phyloP scores from a whole-genome alignment of 1,140 invertebrate genomes.

The Macrocentrus cingulum region DNA sequence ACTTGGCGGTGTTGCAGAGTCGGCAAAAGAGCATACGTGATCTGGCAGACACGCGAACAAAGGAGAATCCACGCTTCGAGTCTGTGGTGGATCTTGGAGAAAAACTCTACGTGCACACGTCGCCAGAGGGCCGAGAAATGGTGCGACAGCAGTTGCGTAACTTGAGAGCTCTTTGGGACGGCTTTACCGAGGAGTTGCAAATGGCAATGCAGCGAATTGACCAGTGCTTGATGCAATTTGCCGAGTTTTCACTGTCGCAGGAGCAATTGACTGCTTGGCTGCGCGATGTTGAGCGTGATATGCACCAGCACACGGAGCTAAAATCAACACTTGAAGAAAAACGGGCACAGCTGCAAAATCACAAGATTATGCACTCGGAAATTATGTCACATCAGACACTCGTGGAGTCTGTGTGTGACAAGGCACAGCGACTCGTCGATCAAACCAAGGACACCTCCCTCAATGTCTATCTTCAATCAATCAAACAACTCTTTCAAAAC shows the following conservation, averaged over 20 bases:
- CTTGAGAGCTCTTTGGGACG: conserved; percentile 83
- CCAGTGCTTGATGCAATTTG: conserved; percentile 84
- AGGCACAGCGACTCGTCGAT: conserved; percentile 85
- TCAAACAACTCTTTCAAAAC: conserved; percentile 85
- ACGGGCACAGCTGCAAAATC: conserved; percentile 89
- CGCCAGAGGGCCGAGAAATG: conserved; percentile 89
- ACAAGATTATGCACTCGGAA: conserved; percentile 93
- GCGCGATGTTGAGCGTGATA: conserved; percentile 85
- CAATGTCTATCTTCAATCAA: conserved; percentile 84
- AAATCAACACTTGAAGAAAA: conserved; percentile 93
- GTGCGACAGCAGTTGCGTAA: conserved; percentile 86
- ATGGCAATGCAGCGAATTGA: conserved; percentile 79
- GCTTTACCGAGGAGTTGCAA: conserved; percentile 81
- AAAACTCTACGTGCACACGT: conserved; percentile 88
- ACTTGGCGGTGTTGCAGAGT: conserved; percentile 81
- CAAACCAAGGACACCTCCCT: conserved; percentile 85
- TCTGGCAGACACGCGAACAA: conserved; percentile 77
- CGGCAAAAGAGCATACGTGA: conserved; percentile 82
- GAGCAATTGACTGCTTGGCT: conserved; percentile 93
- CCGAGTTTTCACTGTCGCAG: conserved; percentile 84
- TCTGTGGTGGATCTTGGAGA: conserved; percentile 86
- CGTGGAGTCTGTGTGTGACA: conserved; percentile 88
- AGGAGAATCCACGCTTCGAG: conserved; percentile 82
- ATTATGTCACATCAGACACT: conserved; percentile 89
- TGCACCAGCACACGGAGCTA: conserved; percentile 88